Evolutionary conservation across 2,888 invertebrate species (phyloP).

Genomic region (Cabera pusaria): DNA sequence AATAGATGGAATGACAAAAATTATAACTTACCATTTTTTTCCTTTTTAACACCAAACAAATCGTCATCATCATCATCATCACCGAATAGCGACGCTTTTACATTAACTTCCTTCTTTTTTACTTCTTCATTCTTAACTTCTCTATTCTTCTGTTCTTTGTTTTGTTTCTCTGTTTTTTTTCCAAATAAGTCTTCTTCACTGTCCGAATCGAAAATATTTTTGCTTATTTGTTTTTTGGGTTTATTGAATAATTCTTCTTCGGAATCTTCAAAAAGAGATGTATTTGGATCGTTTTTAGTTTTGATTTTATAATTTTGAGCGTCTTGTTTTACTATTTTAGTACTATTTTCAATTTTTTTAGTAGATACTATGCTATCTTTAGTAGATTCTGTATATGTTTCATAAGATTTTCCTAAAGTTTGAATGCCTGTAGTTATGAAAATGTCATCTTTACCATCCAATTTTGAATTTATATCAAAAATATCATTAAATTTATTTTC

Average conservation of each 20-base stretch:
- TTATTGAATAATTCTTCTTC: conserved; percentile 55
- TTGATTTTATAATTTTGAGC: conserved; percentile 29
- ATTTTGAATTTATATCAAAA: conserved; percentile 7
- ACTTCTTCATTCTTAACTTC: conserved; percentile 5
- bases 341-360: conserved; percentile 8
- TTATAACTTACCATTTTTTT: conserved; percentile 44
- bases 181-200: conserved; percentile 64
- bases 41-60: conserved; percentile 54
- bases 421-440: conserved; percentile 13
- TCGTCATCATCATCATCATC: conserved; percentile 65
- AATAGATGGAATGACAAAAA: no score
- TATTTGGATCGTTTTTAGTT: conserved; percentile 16
- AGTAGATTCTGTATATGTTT: conserved; percentile 5
- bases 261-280: conserved; percentile 58
- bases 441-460: conserved; percentile 17
- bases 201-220: conserved; percentile 60
- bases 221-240: conserved; percentile 38
- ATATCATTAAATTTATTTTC: no score
- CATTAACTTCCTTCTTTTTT: conserved; percentile 30
- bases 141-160: conserved; percentile 11
- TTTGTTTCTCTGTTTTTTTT: conserved; percentile 30
- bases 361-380: not conserved
- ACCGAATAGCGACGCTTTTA: conserved; percentile 57
- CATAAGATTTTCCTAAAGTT: conserved; percentile 27
- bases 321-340: conserved; percentile 3